Evolutionary conservation across 2,888 invertebrate genomes (phyloP), one percentile per base, ranked within the genome.

Genomic region (Lepidochrysops patricia): DNA sequence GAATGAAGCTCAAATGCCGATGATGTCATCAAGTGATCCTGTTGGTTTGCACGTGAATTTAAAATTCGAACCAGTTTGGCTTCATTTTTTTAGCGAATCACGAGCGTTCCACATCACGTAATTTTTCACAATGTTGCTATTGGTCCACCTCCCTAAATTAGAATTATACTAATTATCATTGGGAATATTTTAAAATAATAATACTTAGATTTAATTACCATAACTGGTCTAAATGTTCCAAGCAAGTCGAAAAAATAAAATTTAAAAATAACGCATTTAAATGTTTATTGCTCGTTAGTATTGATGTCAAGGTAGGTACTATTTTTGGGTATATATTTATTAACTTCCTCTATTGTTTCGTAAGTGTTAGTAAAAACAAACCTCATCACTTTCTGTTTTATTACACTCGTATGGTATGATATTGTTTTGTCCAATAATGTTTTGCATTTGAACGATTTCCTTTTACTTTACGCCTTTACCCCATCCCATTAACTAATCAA

Each of bases 381-480:
- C 29, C 29, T 29, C 29, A 9, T 29, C 7, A 9, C 7, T 43
- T 43, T 19, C 19, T 9, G 37, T 37, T 37, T n/a, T n/a, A n/a
- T n/a, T n/a, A n/a, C n/a, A n/a, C n/a, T n/a, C n/a, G n/a, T n/a
- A 15, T 2, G 7, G 5, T 7, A 37, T 15, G 7, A 19, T 12
- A 32, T 32, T 7, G n/a, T n/a, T n/a, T n/a, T n/a, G n/a, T n/a
- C n/a, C n/a, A n/a, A n/a, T n/a, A n/a, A n/a, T n/a, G n/a, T n/a
- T 32, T 32, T 15, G 74, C 77, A 74, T 70, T 76, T 76, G 66
- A 71, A 72, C 69, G 78, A 74, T 81, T 81, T 80, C 76, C 3
- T 35, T 43, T 15, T 6, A 7, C 37, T 43, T 9, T 19, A 7
- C 19, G 37, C 19, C 7, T 43, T 52, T 58, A 60, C 19, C 69